Evolutionary conservation across 2,797 vertebrate genomes (phyloP).

Genomic region (Hyperoplus lanceolatus): DNA sequence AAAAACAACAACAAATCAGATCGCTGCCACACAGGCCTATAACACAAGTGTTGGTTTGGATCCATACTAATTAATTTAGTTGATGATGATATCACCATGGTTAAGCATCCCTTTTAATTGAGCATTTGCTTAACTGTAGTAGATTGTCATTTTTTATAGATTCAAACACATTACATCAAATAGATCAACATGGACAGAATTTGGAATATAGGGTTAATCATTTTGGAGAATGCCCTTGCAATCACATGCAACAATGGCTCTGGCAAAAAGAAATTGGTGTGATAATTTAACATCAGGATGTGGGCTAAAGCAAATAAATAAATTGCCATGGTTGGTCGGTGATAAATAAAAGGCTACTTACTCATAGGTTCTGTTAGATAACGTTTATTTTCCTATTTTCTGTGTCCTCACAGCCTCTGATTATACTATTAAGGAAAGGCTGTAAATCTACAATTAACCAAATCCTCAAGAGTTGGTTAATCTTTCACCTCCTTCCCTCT

Average conservation of each 20-base stretch:
- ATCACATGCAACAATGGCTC: background rate
- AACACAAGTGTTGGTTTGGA: background rate
- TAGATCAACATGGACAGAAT: background rate
- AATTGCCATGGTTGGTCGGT: background rate
- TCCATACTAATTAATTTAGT: too few species aligned
- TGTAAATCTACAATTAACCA: background rate
- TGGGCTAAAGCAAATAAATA: background rate
- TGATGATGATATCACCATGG: background rate
- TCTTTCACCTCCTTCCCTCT: background rate
- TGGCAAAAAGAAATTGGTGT: background rate
- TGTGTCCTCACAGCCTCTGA: background rate
- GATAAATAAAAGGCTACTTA: slow-evolving; percentile 25
- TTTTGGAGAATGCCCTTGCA: background rate
- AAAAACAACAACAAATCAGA: background rate
- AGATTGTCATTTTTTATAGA: background rate
- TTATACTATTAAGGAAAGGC: background rate
- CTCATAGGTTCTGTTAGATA: slow-evolving; percentile 14
- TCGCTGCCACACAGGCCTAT: background rate
- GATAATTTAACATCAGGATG: background rate
- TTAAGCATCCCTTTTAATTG: background rate
- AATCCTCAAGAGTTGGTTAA: background rate
- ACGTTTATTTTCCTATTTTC: background rate
- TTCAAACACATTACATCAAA: background rate
- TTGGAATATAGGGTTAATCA: background rate
- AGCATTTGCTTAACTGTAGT: background rate